Base-by-base conservation (phyloP, 2,113 vertebrate genomes). In the Channa maculata region DNA sequence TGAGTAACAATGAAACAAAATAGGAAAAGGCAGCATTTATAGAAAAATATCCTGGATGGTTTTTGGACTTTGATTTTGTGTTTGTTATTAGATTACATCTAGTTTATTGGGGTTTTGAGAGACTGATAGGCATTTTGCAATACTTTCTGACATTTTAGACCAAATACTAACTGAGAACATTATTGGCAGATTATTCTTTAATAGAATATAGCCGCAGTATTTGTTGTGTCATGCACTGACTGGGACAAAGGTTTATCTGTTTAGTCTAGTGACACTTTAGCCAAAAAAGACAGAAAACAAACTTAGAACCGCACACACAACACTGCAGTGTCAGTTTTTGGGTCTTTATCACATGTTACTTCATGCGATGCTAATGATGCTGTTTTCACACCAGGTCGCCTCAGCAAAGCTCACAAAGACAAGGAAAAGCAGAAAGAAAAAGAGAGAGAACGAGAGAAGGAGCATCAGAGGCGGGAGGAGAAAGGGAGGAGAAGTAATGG, bases 351-450 rank as follows among this genome's bases (percentile, higher is more conserved):
- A 24, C 24, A 24, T 24, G 24, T 48, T 7, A 2, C 1, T 12
- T 9, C 51, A 49, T 49, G 38, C 63, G 50, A 13, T 13, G 1
- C 50, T 54, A 34, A 51, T 13, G 4, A 49, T 8, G 14, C 44
- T 43, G n/a, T 37, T 39, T 70, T 10, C 46, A 12, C 54, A 46
- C 44, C 72, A 95, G 95, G 93, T 74, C 94, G 94, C 36, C 91
- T 95, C 53, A 90, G 93, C 77, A 95, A 92, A 93, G 94, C 93
- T 53, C 93, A 94, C 79, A 94, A 94, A 71, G 90, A 93, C 5
- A 93, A 93, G 15, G 93, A 95, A 14, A 90, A 72, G 11, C 81
- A 90, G 34, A 83, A 86, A n/a, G 83, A 88, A 37, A 85, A 58
- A 11, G 86, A 86, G 44, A 73, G 49, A 3, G 77, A 87, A 54